These are phyloP conservation scores for Manis crassicaudata DNA, from an alignment of 2,797 vertebrate species.

Conservation along the genomic window DNA sequence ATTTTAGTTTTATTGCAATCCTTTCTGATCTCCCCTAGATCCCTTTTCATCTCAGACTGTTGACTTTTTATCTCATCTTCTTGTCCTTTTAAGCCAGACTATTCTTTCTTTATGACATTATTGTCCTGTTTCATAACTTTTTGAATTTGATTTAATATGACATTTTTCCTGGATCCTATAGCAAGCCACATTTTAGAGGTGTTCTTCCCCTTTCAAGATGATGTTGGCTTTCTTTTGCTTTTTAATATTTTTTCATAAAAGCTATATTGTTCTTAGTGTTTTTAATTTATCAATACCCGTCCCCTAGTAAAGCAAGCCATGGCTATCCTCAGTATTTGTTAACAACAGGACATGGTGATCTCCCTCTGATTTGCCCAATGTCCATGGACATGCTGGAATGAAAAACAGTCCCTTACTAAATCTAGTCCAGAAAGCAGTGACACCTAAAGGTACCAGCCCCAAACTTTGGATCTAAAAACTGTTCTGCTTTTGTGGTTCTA, in stretches of 20 bases:
- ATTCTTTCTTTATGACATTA: slow-evolving; percentile 41
- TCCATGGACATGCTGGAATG: background rate
- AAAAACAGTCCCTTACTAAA: background rate
- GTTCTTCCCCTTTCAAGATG: background rate
- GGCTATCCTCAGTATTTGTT: background rate
- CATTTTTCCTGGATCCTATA: slow-evolving; percentile 24
- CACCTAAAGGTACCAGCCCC: background rate
- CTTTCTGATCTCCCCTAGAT: slow-evolving; percentile 44
- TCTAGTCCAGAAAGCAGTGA: background rate
- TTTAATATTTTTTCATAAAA: slow-evolving; percentile 28
- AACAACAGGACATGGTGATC: background rate
- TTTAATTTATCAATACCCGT: background rate
- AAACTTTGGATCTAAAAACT: background rate
- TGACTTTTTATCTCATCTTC: slow-evolving; percentile 61
- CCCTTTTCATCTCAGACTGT: slow-evolving; percentile 41
- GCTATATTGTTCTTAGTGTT: background rate
- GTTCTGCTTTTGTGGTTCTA: background rate
- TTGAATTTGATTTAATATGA: slow-evolving; percentile 52
- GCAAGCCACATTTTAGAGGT: background rate
- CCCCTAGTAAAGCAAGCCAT: background rate
- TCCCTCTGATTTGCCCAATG: background rate
- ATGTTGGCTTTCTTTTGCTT: background rate
- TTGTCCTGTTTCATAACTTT: slow-evolving; percentile 44
- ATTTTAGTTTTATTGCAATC: slow-evolving; percentile 56
- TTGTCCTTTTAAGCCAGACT: slow-evolving; percentile 22